phyloP scores from a whole-genome alignment of 2,113 vertebrate species.

The Chinchilla lanigera region DNA sequence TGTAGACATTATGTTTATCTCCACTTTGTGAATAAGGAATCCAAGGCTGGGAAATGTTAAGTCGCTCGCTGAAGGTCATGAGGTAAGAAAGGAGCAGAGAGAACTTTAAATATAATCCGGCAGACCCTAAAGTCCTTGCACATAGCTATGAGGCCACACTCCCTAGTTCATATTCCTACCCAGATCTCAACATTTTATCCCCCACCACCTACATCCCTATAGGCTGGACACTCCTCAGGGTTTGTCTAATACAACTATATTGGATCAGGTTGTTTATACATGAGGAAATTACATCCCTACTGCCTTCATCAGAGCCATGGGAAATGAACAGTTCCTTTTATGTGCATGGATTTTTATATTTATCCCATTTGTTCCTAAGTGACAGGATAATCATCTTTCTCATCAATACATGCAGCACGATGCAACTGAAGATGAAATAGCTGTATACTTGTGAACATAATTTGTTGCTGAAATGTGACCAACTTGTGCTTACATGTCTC shows the following conservation, averaged over 20 bases:
- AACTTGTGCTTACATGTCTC: background rate
- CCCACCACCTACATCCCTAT: background rate
- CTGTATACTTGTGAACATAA: background rate
- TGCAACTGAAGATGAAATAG: background rate
- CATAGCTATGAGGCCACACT: background rate
- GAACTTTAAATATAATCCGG: background rate
- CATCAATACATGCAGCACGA: background rate
- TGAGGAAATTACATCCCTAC: background rate
- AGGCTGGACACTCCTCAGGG: accelerated
- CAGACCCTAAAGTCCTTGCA: background rate
- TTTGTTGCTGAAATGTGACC: background rate
- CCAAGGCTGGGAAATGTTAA: background rate
- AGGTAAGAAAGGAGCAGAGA: background rate
- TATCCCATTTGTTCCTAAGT: background rate
- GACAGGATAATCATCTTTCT: conserved; percentile 14
- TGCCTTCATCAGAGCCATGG: background rate
- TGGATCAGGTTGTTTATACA: background rate
- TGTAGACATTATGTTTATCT: background rate
- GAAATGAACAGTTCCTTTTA: background rate
- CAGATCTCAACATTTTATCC: background rate
- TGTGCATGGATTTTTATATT: background rate
- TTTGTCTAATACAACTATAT: background rate
- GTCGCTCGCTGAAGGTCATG: background rate
- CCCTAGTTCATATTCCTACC: background rate
- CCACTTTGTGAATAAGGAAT: background rate